phyloP scores from a whole-genome alignment of 2,113 vertebrate species.

The Salvelinus namaycush region DNA sequence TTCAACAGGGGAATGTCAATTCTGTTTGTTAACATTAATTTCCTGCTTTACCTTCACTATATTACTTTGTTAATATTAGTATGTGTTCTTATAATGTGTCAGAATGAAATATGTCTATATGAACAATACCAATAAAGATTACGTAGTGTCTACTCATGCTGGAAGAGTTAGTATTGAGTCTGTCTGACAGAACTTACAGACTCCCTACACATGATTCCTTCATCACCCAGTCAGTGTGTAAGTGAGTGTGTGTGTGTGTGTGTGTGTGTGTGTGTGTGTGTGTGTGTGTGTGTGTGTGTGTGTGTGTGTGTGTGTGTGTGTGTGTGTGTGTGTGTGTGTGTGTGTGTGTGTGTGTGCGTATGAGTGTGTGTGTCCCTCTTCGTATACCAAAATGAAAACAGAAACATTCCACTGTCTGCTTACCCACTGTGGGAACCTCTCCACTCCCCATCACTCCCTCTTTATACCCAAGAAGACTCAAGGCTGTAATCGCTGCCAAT shows the following conservation, averaged over 20 bases:
- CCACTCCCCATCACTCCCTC: too few relatives aligned
- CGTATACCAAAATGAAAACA: too few relatives aligned
- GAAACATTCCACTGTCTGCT: too few relatives aligned
- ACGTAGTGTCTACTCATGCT: conserved; percentile 8
- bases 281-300: too few relatives aligned
- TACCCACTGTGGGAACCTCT: too few relatives aligned
- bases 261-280: not conserved
- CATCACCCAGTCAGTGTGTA: not conserved
- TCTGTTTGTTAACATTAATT: not conserved
- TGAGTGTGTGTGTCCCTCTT: too few relatives aligned
- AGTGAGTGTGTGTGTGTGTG: not conserved
- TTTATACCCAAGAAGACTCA: too few relatives aligned
- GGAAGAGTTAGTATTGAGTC: conserved; percentile 9
- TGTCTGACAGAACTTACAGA: conserved; percentile 13
- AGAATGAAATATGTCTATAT: not conserved
- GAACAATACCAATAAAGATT: not conserved
- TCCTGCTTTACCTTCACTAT: not conserved
- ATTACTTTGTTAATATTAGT: not conserved
- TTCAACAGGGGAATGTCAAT: not conserved
- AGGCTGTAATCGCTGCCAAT: too few relatives aligned
- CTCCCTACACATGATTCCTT: not conserved
- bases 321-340: too few relatives aligned
- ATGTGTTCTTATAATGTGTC: not conserved
- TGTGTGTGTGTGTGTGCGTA: too few relatives aligned
- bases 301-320: too few relatives aligned